Evolutionary conservation across 2,888 invertebrate species (phyloP).

Genomic region (Cyclophora punctaria): DNA sequence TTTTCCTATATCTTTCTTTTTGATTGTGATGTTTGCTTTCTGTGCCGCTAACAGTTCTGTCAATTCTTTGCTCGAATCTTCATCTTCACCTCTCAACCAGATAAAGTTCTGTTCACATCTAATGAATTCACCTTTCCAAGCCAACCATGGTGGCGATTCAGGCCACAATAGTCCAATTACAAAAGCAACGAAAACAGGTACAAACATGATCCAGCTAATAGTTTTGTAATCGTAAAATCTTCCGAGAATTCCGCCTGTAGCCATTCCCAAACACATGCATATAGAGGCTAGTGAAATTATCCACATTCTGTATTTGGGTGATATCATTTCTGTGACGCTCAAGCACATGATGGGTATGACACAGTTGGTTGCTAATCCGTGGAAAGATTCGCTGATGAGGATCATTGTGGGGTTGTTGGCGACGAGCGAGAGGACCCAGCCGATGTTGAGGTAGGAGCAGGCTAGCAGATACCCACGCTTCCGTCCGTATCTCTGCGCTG

Average conservation of each 20-base stretch:
- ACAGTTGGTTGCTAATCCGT: slow-evolving; percentile 4
- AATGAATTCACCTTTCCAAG: slow-evolving; percentile 6
- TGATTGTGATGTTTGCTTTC: background rate
- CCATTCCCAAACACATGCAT: background rate
- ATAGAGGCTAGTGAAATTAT: slow-evolving; percentile 1
- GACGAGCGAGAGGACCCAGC: slow-evolving; percentile 1
- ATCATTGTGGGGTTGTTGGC: background rate
- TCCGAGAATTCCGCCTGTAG: background rate
- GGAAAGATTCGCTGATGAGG: slow-evolving; percentile 5
- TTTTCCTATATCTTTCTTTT: background rate
- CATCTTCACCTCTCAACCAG: slow-evolving; percentile 9
- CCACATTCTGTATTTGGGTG: slow-evolving; percentile 11
- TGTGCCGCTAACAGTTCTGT: slow-evolving; percentile 1
- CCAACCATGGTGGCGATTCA: slow-evolving; percentile 11
- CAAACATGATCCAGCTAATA: slow-evolving; percentile 1
- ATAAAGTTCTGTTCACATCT: slow-evolving; percentile 5
- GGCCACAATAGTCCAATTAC: slow-evolving; percentile 5
- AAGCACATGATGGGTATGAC: slow-evolving; percentile 1
- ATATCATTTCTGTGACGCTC: slow-evolving; percentile 12
- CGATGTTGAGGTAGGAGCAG: background rate
- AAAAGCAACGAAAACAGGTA: slow-evolving; percentile 1
- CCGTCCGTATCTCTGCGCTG: slow-evolving; percentile 5
- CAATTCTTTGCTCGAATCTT: slow-evolving; percentile 5
- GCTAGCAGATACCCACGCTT: slow-evolving; percentile 3
- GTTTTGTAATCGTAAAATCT: slow-evolving; percentile 4